These are phyloP conservation scores for Epinephelus malabaricus DNA, from an alignment of 2,797 vertebrate genomes.

Conservation along the genomic window DNA sequence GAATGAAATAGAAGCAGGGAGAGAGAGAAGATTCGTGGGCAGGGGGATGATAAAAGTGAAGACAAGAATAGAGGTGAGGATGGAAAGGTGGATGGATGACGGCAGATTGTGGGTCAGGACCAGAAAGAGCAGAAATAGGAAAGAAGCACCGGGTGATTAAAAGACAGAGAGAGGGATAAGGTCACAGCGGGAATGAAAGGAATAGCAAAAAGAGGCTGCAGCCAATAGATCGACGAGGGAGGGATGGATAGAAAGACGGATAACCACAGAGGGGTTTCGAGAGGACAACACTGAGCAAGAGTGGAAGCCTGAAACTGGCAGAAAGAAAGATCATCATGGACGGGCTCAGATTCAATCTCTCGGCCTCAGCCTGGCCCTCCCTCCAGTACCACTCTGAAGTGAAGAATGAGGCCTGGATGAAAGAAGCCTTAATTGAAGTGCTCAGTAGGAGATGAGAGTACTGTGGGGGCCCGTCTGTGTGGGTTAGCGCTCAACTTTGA, in stretches of 20 bases:
- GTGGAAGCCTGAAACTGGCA: slow-evolving; percentile 51
- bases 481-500: slow-evolving; percentile 52
- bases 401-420: slow-evolving; percentile 63
- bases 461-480: slow-evolving; percentile 25
- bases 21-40: slow-evolving; percentile 54
- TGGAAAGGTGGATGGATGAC: slow-evolving; percentile 66
- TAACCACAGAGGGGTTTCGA: slow-evolving; percentile 37
- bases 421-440: slow-evolving; percentile 67
- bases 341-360: slow-evolving; percentile 58
- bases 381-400: slow-evolving; percentile 53
- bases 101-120: slow-evolving; percentile 59
- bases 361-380: slow-evolving; percentile 39
- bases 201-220: slow-evolving; percentile 43
- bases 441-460: slow-evolving; percentile 52
- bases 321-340: slow-evolving; percentile 60
- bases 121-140: slow-evolving; percentile 66
- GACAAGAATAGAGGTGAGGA: slow-evolving; percentile 71
- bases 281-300: slow-evolving; percentile 40
- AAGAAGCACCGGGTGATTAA: slow-evolving; percentile 60
- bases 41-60: slow-evolving; percentile 70
- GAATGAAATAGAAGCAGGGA: slow-evolving; percentile 49
- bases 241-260: slow-evolving; percentile 38
- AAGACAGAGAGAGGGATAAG: slow-evolving; percentile 60
- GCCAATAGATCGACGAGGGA: slow-evolving; percentile 28
- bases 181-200: slow-evolving; percentile 59